Evolutionary conservation across 2,797 vertebrate genomes (phyloP).

Genomic region (Scomberomorus guttatus): DNA sequence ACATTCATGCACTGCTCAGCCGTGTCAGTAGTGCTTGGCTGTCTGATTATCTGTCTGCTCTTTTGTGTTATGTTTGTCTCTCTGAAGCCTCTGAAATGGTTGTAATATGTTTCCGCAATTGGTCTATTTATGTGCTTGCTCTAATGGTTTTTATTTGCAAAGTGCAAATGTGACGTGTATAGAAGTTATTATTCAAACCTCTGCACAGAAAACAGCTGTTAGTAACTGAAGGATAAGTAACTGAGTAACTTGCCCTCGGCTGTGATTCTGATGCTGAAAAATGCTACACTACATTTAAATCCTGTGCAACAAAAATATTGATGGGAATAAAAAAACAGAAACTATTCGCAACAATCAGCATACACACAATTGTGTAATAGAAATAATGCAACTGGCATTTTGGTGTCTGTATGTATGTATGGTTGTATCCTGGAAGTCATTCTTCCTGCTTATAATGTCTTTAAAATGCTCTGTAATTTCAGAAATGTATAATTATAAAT

Average conservation of each 20-base stretch:
- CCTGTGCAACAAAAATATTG: conserved; percentile 36
- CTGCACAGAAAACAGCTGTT: too few species aligned
- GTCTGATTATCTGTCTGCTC: conserved; percentile 36
- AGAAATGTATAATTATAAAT: background rate
- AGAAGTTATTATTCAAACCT: background rate
- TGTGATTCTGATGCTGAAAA: conserved; percentile 34
- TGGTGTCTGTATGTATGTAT: background rate
- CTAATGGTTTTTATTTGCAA: conserved; percentile 32
- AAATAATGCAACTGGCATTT: conserved; percentile 12
- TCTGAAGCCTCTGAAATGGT: conserved; percentile 22
- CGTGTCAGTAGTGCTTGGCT: conserved; percentile 52
- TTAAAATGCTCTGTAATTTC: conserved; percentile 2
- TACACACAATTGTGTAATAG: too few species aligned
- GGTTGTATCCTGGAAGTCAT: background rate
- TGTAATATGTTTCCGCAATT: conserved; percentile 11
- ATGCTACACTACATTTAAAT: conserved; percentile 17
- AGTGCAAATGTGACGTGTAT: background rate
- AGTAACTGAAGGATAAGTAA: background rate
- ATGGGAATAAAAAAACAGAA: conserved; percentile 15
- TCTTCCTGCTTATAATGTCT: background rate
- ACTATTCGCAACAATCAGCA: conserved; percentile 20
- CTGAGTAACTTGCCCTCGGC: conserved; percentile 6
- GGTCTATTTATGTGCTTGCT: conserved; percentile 2
- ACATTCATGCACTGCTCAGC: conserved; percentile 78
- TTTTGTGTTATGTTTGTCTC: conserved; percentile 1